Evolutionary conservation across 1,140 invertebrate genomes (phyloP).

Genomic region (Pseudomyrmex pallidus): DNA sequence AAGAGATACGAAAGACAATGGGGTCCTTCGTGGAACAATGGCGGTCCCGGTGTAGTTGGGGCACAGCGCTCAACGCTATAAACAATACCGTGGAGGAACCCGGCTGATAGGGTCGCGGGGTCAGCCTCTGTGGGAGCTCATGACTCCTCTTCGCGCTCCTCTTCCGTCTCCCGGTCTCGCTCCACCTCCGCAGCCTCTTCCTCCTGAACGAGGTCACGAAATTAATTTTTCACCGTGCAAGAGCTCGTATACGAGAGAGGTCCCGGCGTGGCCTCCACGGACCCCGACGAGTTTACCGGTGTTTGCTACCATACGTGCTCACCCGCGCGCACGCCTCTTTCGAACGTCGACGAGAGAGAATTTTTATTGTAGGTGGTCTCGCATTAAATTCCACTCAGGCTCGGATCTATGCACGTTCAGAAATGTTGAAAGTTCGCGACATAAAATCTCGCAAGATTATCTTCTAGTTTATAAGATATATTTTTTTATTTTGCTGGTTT

Average conservation of each 20-base stretch:
- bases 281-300: slow-evolving; percentile 43
- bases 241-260: slow-evolving; percentile 47
- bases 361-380: slow-evolving; percentile 3
- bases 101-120: slow-evolving; percentile 81
- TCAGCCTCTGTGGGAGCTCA: slow-evolving; percentile 83
- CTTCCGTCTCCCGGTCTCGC: slow-evolving; percentile 61
- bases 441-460: too few relatives aligned
- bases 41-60: slow-evolving; percentile 69
- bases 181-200: slow-evolving; percentile 55
- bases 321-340: neutral
- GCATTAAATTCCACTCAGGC: slow-evolving; percentile 28
- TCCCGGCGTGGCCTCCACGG: slow-evolving; percentile 33
- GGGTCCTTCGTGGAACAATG: slow-evolving; percentile 57
- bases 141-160: slow-evolving; percentile 79
- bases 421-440: neutral
- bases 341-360: slow-evolving; percentile 3
- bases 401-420: neutral
- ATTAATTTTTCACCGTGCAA: slow-evolving; percentile 75
- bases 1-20: slow-evolving; percentile 76
- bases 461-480: too few relatives aligned
- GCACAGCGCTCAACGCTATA: slow-evolving; percentile 77
- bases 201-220: slow-evolving; percentile 77
- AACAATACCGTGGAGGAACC: slow-evolving; percentile 80
- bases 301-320: slow-evolving; percentile 60
- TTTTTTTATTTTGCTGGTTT: neutral